Conservation (phyloP, 1,140 invertebrate species). For the Cyclina sinensis region DNA sequence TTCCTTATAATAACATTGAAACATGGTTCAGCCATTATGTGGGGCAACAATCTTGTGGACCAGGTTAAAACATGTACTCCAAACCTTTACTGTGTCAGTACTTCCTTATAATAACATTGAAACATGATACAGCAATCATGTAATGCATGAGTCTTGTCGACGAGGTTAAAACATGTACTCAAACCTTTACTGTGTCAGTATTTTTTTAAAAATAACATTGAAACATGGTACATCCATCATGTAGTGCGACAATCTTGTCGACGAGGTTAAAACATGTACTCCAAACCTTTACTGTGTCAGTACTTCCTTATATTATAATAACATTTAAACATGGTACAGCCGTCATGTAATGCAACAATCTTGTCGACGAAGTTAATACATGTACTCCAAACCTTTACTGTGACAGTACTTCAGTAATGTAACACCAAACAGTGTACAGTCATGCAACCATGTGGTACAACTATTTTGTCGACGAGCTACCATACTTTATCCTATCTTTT, state of each 20-base stretch:
- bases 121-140: too few species aligned
- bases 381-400: too few species aligned
- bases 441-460: too few species aligned
- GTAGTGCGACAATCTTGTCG: conserved; percentile 50
- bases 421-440: too few species aligned
- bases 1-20: background rate
- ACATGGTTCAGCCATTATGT: conserved; percentile 43
- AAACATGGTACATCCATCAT: conserved; percentile 39
- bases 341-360: conserved; percentile 54
- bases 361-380: conserved; percentile 24
- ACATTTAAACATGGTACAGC: conserved; percentile 27
- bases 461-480: too few species aligned
- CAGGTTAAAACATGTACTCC: too few species aligned
- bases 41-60: conserved; percentile 53
- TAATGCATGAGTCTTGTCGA: too few species aligned
- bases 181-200: conserved; percentile 20
- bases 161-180: conserved; percentile 37
- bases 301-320: background rate
- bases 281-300: conserved; percentile 32
- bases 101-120: too few species aligned
- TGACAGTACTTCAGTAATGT: too few species aligned
- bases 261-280: too few species aligned
- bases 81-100: too few species aligned
- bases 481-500: too few species aligned
- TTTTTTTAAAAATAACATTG: background rate